Evolutionary conservation across 2,888 invertebrate species (phyloP).

Genomic region (Parnassius apollo): DNA sequence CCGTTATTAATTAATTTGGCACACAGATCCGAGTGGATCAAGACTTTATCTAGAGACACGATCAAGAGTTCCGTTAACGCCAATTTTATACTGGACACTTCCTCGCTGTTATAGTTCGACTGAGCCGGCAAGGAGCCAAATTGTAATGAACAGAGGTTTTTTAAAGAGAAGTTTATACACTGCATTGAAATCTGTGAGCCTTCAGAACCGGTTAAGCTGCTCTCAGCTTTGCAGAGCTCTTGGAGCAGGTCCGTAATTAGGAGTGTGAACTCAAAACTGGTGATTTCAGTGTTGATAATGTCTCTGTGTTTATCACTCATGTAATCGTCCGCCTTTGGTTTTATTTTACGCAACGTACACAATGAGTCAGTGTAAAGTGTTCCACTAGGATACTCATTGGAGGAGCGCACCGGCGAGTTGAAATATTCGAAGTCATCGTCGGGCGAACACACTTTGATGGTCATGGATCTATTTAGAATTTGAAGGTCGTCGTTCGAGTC

Average conservation of each 20-base stretch:
- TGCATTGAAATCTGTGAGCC: conserved; percentile 80
- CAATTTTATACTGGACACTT: conserved; percentile 76
- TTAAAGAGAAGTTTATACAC: conserved; percentile 81
- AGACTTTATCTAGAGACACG: conserved; percentile 79
- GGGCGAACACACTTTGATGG: conserved; percentile 79
- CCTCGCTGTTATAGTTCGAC: conserved; percentile 48
- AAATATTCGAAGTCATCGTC: conserved; percentile 84
- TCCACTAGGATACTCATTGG: conserved; percentile 61
- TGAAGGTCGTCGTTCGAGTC: conserved; percentile 77
- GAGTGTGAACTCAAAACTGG: conserved; percentile 79
- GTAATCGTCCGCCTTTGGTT: conserved; percentile 76
- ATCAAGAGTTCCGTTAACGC: conserved; percentile 80
- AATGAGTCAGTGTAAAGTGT: conserved; percentile 55
- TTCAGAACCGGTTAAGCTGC: conserved; percentile 73
- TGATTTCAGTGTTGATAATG: conserved; percentile 76
- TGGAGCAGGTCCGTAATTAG: conserved; percentile 80
- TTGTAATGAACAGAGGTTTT: conserved; percentile 82
- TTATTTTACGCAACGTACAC: conserved; percentile 58
- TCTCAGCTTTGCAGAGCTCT: conserved; percentile 77
- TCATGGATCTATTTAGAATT: conserved; percentile 71
- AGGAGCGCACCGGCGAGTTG: conserved; percentile 65
- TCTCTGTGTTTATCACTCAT: conserved; percentile 74
- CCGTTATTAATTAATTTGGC: conserved; percentile 82
- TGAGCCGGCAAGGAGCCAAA: conserved; percentile 73
- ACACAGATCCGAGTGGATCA: conserved; percentile 75